Percentiles rank a stretch among this genome's conserved stretches.
Conservation (phyloP, 1,140 invertebrate species). For the Magallana gigas region DNA sequence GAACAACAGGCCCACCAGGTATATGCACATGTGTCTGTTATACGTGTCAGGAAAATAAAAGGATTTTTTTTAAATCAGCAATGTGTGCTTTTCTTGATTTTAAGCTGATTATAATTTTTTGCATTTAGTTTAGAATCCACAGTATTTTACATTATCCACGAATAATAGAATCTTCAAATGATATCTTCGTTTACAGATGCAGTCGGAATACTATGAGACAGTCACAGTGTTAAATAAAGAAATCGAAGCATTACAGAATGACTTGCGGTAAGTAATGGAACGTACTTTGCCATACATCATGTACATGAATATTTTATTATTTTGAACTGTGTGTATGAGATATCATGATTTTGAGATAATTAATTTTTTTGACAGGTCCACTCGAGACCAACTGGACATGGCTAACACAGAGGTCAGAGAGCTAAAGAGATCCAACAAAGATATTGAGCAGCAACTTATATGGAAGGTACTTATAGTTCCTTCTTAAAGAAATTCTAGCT, state of each 20-base stretch:
- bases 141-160: too few species aligned
- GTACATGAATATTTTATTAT: too few species aligned
- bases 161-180: too few species aligned
- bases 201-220: constrained; percentile 70
- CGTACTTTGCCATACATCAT: too few species aligned
- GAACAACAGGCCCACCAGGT: constrained; percentile 75
- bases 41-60: background rate
- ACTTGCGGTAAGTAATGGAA: constrained; percentile 64
- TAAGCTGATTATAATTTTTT: too few species aligned
- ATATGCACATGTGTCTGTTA: background rate
- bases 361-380: constrained; percentile 60
- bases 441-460: constrained; percentile 68
- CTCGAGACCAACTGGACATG: constrained; percentile 63
- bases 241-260: constrained; percentile 68
- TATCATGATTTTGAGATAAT: too few species aligned
- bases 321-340: background rate
- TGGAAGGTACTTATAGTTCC: constrained; percentile 66
- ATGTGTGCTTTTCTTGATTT: too few species aligned
- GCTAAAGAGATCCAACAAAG: constrained; percentile 66
- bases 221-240: constrained; percentile 69
- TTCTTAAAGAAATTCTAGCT: too few species aligned
- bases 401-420: constrained; percentile 67
- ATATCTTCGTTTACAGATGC: constrained; percentile 52
- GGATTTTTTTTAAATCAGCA: too few species aligned
- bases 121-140: too few species aligned